Evolutionary conservation across 2,797 vertebrate genomes (phyloP).

Genomic region (Petrocephalus schoutedeni): DNA sequence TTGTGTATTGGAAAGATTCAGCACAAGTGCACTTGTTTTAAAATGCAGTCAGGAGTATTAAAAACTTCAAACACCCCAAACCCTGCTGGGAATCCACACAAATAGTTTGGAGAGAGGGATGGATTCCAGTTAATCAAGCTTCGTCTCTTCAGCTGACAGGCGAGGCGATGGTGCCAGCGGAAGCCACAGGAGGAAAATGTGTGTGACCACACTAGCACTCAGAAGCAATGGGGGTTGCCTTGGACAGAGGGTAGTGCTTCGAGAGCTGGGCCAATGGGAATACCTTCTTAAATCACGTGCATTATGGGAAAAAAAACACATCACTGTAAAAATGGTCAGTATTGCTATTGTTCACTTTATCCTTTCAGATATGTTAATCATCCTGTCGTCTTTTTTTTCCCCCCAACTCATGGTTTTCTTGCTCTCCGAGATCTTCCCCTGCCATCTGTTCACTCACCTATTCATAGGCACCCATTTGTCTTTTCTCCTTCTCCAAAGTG

Average conservation of each 20-base stretch:
- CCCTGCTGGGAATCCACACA: background rate
- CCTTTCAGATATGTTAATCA: background rate
- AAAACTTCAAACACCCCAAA: background rate
- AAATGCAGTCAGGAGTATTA: background rate
- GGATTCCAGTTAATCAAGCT: background rate
- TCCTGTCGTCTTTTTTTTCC: background rate
- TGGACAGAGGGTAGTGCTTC: background rate
- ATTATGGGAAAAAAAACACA: background rate
- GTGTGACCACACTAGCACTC: background rate
- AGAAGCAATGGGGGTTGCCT: background rate
- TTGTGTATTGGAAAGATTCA: background rate
- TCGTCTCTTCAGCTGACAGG: background rate
- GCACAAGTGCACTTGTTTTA: background rate
- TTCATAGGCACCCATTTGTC: background rate
- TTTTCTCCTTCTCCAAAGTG: background rate
- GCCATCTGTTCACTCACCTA: background rate
- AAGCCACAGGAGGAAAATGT: background rate
- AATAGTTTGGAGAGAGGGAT: background rate
- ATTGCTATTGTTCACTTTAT: background rate
- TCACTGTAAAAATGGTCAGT: background rate
- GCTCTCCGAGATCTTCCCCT: background rate
- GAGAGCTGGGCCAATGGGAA: background rate
- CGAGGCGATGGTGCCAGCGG: background rate
- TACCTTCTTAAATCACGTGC: background rate
- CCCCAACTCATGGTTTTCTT: background rate